Evolutionary conservation across 2,797 vertebrate genomes (phyloP).

Genomic region (Mionectes olivaceus): DNA sequence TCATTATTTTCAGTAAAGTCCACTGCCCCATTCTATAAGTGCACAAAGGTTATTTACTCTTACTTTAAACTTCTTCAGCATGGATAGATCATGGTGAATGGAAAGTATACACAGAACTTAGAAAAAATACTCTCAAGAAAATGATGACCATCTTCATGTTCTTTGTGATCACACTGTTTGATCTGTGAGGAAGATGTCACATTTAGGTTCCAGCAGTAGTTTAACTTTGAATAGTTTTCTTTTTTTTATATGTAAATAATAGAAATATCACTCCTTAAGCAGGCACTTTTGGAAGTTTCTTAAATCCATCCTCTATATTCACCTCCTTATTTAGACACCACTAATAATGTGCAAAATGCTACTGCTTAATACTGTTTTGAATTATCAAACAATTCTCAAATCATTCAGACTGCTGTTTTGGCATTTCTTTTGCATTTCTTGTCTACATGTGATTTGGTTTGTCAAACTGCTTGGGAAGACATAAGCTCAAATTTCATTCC

Average conservation of each 20-base stretch:
- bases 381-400: constrained; percentile 19
- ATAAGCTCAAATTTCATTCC: constrained; percentile 15
- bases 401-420: constrained; percentile 14
- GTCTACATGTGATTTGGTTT: constrained; percentile 26
- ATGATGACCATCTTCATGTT: not conserved
- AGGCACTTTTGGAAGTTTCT: not conserved
- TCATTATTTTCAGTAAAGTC: not conserved
- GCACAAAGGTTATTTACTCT: not conserved
- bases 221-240: not conserved
- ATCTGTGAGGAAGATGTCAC: not conserved
- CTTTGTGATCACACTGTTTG: not conserved
- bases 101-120: not conserved
- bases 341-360: not conserved
- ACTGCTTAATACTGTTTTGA: not conserved
- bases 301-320: not conserved
- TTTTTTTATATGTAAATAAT: not conserved
- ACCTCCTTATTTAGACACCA: not conserved
- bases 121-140: not conserved
- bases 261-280: not conserved
- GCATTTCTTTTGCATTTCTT: constrained; percentile 8
- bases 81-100: not conserved
- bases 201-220: not conserved
- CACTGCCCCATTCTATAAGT: not conserved
- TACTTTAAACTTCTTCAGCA: not conserved
- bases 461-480: constrained; percentile 19